Percentiles rank a stretch among this genome's conserved stretches.
These are phyloP conservation scores for Argyrosomus regius DNA, from an alignment of 2,797 vertebrate genomes.

Conservation along the genomic window DNA sequence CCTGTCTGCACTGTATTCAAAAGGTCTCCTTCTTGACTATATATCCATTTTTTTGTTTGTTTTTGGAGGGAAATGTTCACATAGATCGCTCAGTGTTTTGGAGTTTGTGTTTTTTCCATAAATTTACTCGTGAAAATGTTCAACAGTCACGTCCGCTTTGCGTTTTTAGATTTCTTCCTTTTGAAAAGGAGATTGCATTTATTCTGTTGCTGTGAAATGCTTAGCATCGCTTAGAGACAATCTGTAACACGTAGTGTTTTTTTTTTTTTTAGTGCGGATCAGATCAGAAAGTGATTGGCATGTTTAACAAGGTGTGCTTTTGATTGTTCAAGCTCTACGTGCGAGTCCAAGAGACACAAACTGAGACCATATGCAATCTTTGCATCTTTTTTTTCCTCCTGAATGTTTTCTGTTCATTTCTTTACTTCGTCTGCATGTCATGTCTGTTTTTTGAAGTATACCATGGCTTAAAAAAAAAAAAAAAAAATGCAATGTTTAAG, in stretches of 20 bases:
- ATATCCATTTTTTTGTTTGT: background rate
- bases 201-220: slow-evolving; percentile 54
- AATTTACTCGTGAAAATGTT: background rate
- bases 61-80: background rate
- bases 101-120: background rate
- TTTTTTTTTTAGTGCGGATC: slow-evolving; percentile 13
- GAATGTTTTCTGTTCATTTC: slow-evolving; percentile 37
- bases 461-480: slow-evolving; percentile 4
- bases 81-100: slow-evolving; percentile 10
- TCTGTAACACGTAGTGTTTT: background rate
- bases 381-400: slow-evolving; percentile 23
- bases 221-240: slow-evolving; percentile 63
- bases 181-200: slow-evolving; percentile 24
- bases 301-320: background rate
- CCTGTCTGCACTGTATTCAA: slow-evolving; percentile 61
- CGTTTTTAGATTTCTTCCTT: slow-evolving; percentile 22
- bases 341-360: slow-evolving; percentile 1
- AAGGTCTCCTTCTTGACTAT: slow-evolving; percentile 3
- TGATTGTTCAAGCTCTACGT: background rate
- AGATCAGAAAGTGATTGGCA: background rate
- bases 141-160: background rate
- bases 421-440: slow-evolving; percentile 55
- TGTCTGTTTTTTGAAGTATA: slow-evolving; percentile 52
- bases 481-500: slow-evolving; percentile 30
- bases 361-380: slow-evolving; percentile 17